Percentiles rank a stretch among this genome's conserved stretches.
Conservation (phyloP, 2,888 invertebrate genomes). For the Noctua pronuba region DNA sequence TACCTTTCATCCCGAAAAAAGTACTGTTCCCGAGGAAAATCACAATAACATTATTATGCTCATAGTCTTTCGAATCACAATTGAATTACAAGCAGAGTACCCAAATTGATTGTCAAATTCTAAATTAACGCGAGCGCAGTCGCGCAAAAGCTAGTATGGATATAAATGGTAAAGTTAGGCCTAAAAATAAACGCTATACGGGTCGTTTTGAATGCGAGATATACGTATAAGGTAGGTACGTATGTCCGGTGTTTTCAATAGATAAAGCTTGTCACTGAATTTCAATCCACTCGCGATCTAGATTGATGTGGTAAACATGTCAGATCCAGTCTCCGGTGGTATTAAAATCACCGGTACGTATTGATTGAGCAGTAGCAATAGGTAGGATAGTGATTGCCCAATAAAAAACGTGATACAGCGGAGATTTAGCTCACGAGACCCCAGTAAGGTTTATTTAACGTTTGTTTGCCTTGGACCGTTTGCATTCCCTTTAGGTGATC, state of each 20-base stretch:
- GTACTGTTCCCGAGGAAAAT: no score
- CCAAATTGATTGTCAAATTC: no score
- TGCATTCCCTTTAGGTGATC: conserved; percentile 35
- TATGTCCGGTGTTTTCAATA: background rate
- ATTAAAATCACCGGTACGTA: conserved; percentile 9
- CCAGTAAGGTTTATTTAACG: background rate
- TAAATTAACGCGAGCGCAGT: no score
- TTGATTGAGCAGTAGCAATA: conserved; percentile 13
- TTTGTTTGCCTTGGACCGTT: conserved; percentile 23
- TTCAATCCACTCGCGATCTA: conserved; percentile 14
- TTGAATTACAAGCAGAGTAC: no score
- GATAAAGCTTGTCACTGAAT: background rate
- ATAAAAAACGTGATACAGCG: conserved; percentile 3
- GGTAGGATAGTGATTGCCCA: background rate
- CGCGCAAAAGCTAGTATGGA: no score
- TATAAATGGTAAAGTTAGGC: background rate
- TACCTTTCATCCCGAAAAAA: no score
- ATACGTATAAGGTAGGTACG: background rate
- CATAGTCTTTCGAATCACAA: no score
- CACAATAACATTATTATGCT: no score
- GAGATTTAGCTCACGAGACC: conserved; percentile 6
- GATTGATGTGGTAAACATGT: background rate
- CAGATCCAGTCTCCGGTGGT: background rate
- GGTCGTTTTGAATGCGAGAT: background rate
- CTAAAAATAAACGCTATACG: background rate